Percentiles rank a stretch among this genome's conserved stretches.
These are phyloP conservation scores for Enteromius mattozi DNA, from an alignment of 2,797 vertebrate species.

Conservation along the genomic window DNA sequence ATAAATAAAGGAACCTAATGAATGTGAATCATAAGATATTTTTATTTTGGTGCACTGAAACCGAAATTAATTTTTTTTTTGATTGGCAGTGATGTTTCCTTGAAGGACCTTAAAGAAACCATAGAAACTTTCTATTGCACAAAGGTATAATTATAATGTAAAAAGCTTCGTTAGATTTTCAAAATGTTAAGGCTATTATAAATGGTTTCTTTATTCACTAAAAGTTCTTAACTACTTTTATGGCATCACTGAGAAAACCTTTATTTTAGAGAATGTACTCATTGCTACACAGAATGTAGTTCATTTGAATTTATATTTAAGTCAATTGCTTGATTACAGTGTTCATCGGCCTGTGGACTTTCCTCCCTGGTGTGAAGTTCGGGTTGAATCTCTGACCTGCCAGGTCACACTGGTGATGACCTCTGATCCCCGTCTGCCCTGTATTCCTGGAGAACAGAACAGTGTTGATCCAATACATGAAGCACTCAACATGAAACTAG, in stretches of 20 bases:
- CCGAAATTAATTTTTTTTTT: not conserved
- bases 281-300: not conserved
- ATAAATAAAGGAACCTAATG: not conserved
- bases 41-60: not conserved
- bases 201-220: not conserved
- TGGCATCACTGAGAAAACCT: not conserved
- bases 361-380: constrained; percentile 87
- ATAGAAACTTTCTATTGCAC: not conserved
- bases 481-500: constrained; percentile 70
- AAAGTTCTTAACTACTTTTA: not conserved
- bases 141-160: not conserved
- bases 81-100: not conserved
- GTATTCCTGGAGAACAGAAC: constrained; percentile 72
- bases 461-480: constrained; percentile 79
- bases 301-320: not conserved
- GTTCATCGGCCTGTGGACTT: constrained; percentile 92
- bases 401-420: constrained; percentile 87
- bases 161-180: not conserved
- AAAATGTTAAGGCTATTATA: not conserved
- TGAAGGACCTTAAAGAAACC: not conserved
- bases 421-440: constrained; percentile 84
- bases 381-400: constrained; percentile 85
- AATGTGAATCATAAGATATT: not conserved
- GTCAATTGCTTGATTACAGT: constrained; percentile 67
- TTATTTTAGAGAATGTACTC: not conserved